Evolutionary conservation across 2,797 vertebrate species (phyloP).

Genomic region (Aphelocoma californica): DNA sequence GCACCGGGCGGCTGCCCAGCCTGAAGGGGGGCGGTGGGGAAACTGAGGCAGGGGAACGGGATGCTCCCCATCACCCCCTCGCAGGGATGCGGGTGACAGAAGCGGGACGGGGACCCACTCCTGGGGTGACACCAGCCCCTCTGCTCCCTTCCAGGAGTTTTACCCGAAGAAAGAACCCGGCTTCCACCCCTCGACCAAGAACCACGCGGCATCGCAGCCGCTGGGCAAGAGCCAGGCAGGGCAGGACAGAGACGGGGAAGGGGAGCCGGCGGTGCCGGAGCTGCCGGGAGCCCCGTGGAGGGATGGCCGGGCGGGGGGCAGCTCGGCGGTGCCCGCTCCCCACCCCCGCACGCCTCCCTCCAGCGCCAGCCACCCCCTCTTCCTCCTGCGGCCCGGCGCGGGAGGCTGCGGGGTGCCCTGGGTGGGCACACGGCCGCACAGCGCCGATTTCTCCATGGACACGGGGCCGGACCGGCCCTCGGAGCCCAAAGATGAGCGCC

Average conservation of each 20-base stretch:
- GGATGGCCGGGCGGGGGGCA: not conserved
- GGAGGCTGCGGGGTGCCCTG: not conserved
- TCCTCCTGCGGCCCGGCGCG: not conserved
- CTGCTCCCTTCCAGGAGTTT: conserved; percentile 25
- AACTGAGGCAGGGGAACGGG: not conserved
- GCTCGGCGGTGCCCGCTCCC: not conserved
- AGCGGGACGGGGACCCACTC: accelerated
- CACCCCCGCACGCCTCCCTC: not conserved
- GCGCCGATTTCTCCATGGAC: not conserved
- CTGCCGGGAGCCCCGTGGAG: not conserved
- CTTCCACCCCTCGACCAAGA: not conserved
- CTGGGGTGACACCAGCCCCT: not conserved
- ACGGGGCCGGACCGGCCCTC: not conserved
- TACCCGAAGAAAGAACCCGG: not conserved
- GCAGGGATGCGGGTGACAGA: accelerated
- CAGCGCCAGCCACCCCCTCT: not conserved
- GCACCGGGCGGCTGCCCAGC: not conserved
- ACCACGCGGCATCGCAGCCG: not conserved
- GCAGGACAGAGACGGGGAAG: not conserved
- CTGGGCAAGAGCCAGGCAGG: not conserved
- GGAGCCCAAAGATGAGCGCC: not conserved
- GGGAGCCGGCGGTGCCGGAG: not conserved
- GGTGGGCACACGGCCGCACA: not conserved
- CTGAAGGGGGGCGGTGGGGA: not conserved
- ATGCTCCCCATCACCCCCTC: accelerated